Evolutionary conservation across 2,797 vertebrate species (phyloP).

Genomic region (Otolemur crassicaudatus): DNA sequence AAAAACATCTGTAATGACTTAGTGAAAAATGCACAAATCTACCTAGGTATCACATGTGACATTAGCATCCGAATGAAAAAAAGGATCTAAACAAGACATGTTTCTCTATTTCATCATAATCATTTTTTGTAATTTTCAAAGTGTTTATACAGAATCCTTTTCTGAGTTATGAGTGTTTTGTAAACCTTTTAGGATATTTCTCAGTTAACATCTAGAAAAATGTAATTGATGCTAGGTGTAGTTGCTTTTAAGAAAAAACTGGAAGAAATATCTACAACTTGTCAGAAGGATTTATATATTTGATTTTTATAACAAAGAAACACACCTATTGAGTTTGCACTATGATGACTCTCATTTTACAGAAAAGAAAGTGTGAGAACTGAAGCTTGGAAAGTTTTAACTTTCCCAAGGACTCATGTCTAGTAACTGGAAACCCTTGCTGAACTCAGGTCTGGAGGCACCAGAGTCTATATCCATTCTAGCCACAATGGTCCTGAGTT

Average conservation of each 20-base stretch:
- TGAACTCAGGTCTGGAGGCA: not conserved
- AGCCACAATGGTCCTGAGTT: fast-evolving
- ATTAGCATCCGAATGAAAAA: slow-evolving; percentile 5
- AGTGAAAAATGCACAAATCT: slow-evolving; percentile 15
- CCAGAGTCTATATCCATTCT: not conserved
- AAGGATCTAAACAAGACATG: not conserved
- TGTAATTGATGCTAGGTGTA: not conserved
- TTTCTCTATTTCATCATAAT: not conserved
- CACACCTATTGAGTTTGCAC: not conserved
- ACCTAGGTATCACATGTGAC: not conserved
- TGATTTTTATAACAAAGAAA: not conserved
- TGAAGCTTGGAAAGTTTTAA: not conserved
- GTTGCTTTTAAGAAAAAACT: not conserved
- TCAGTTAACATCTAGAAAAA: slow-evolving; percentile 21
- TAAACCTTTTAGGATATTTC: slow-evolving; percentile 23
- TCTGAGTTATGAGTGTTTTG: slow-evolving; percentile 11
- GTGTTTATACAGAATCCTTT: not conserved
- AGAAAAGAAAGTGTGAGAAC: not conserved
- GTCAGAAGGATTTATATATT: not conserved
- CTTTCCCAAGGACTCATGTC: not conserved
- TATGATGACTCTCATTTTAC: not conserved
- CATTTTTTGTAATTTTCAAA: not conserved
- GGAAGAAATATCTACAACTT: not conserved
- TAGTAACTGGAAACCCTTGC: not conserved
- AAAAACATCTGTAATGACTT: not conserved